Evolutionary conservation across 2,797 vertebrate species (phyloP), one percentile per base, ranked within the genome.

Genomic region (Oophaga sylvatica): DNA sequence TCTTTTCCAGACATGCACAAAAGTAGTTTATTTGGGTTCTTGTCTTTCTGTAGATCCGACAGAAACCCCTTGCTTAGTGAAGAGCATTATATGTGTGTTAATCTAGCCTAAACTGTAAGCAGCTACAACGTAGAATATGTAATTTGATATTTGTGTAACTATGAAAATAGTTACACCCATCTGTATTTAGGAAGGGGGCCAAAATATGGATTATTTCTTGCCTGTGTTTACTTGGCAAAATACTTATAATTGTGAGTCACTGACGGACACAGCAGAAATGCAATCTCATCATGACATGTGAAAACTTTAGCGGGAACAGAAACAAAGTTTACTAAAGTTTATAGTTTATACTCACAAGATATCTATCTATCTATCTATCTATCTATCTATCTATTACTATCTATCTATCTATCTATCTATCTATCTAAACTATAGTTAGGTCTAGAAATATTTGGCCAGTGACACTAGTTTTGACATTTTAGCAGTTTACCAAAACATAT

Each of bases 171-270:
- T 26, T 81, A 45, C 80, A 67, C 80, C 80, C 31, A 45, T 67
- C 62, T 67, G 62, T 15, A 8, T 65, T 45, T 67, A 41, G 62
- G 60, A 67, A 65, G 13, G 16, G 3, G 41, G 80, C 80, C 60
- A 81, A 81, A 7, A 10, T 8, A 9, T 67, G 31, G 31, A 62
- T 75, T 84, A 62, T 17, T 82, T 57, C 31, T 20, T 45, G 29
- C 68, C 45, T 45, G 57, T 84, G 56, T 84, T 75, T 84, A 45
- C 82, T 75, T 75, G 70, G 57, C 68, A 84, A 22, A 84, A 45
- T 83, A 45, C 17, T 59, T 11, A 71, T 35, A 71, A 8, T 71
- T 83, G 67, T 73, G 48, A 70, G n/a, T n/a, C 19, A 83, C 48
- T 70, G 67, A 83, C 35, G 41, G 81, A 71, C 81, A 83, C 59